Evolutionary conservation across 2,797 vertebrate genomes (phyloP).

Genomic region (Euphonia xanthogaster): DNA sequence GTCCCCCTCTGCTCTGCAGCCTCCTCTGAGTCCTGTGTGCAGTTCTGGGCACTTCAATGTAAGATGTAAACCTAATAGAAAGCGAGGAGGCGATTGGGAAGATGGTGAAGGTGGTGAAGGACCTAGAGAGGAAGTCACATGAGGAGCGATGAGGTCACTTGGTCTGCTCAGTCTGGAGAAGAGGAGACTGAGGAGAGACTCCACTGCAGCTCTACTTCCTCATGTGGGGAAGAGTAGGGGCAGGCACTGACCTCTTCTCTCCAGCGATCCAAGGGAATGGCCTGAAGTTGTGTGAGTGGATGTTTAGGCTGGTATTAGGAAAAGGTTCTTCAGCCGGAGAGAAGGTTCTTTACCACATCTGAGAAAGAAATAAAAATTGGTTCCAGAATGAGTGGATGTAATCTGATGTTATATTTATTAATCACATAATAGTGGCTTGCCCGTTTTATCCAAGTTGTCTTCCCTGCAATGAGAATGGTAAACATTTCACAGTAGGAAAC

Average conservation of each 20-base stretch:
- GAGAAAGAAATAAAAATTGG: not conserved
- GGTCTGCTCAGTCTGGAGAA: not conserved
- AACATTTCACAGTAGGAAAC: not conserved
- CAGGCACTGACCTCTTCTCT: not conserved
- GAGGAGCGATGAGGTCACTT: not conserved
- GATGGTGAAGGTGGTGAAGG: not conserved
- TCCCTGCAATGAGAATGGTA: not conserved
- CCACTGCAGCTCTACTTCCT: not conserved
- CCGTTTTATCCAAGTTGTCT: not conserved
- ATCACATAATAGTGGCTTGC: not conserved
- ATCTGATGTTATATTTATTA: not conserved
- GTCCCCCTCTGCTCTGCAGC: fast-evolving
- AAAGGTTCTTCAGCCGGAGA: not conserved
- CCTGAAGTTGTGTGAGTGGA: not conserved
- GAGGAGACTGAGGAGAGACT: not conserved
- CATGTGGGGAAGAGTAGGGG: fast-evolving
- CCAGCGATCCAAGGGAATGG: not conserved
- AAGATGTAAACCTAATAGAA: not conserved
- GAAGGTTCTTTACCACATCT: not conserved
- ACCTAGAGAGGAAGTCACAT: fast-evolving
- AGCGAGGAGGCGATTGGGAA: not conserved
- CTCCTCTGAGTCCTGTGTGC: not conserved
- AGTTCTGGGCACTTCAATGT: not conserved
- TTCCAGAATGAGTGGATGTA: not conserved
- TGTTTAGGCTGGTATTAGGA: not conserved